A percentile compares a stretch with the other conserved stretches of the same genome.
Evolutionary conservation across 2,113 vertebrate species (phyloP).

Genomic region (Anoura caudifer): DNA sequence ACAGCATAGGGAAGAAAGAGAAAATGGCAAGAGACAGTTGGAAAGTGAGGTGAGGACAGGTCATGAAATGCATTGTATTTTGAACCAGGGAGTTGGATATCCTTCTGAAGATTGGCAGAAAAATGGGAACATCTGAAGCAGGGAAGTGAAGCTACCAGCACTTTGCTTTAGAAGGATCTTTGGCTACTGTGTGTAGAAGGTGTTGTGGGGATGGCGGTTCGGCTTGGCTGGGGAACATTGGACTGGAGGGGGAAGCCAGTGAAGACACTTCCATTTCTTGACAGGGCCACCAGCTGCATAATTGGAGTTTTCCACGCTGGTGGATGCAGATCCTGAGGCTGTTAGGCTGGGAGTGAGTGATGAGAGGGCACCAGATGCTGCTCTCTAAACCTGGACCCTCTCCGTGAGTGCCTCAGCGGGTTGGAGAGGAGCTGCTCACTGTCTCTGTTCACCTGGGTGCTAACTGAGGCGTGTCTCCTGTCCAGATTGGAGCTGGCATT

Average conservation of each 20-base stretch:
- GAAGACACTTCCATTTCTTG: conserved; percentile 20
- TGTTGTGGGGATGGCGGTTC: neutral
- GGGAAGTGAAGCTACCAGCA: neutral
- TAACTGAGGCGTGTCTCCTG: neutral
- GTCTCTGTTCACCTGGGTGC: neutral
- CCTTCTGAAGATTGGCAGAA: neutral
- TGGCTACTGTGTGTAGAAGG: neutral
- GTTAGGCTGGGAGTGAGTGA: neutral
- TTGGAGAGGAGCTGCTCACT: neutral
- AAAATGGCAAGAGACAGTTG: neutral
- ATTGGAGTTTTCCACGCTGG: conserved; percentile 30
- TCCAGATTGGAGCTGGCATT: conserved; percentile 55
- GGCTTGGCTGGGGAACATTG: neutral
- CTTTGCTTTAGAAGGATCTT: neutral
- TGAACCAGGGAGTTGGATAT: neutral
- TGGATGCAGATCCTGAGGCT: neutral
- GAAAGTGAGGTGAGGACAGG: neutral
- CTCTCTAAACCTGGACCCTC: neutral
- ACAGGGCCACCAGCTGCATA: conserved; percentile 29
- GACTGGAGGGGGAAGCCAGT: neutral
- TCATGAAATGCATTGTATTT: neutral
- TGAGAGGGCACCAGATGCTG: conserved; percentile 40
- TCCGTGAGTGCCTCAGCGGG: neutral
- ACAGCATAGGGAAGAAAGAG: neutral
- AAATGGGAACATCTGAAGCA: neutral